These are phyloP conservation scores for Zophobas atratus DNA, from an alignment of 1,140 invertebrate species.

Conservation along the genomic window DNA sequence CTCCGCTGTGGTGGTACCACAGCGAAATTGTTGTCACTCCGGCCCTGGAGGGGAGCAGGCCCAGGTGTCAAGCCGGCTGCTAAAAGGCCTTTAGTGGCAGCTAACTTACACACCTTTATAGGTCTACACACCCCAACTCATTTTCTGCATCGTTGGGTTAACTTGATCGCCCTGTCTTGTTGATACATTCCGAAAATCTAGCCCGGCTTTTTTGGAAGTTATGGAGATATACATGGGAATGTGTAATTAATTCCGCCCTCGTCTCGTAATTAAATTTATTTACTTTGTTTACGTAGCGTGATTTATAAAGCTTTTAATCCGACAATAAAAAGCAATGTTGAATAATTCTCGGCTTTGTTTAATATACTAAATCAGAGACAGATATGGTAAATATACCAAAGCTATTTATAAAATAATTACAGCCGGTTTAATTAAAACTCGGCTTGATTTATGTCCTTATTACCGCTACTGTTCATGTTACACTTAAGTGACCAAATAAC, in stretches of 20 bases:
- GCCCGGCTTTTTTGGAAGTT: background rate
- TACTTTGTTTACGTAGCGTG: slow-evolving; percentile 9
- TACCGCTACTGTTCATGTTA: background rate
- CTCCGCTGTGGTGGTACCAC: background rate
- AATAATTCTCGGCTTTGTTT: slow-evolving; percentile 12
- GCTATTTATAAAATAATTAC: slow-evolving; percentile 21
- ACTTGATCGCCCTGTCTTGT: slow-evolving; percentile 53
- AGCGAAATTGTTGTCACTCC: background rate
- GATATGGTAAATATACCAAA: slow-evolving; percentile 1
- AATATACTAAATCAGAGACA: slow-evolving; percentile 17
- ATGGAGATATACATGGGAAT: slow-evolving; percentile 10
- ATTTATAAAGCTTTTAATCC: slow-evolving; percentile 15
- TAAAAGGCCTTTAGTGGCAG: slow-evolving; percentile 58
- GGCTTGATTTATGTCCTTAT: slow-evolving; percentile 11
- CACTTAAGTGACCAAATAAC: background rate
- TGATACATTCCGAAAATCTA: slow-evolving; percentile 20
- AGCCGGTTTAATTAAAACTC: slow-evolving; percentile 10
- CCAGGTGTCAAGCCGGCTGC: slow-evolving; percentile 61
- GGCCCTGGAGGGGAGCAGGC: slow-evolving; percentile 30
- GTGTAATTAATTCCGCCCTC: background rate
- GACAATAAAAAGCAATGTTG: slow-evolving; percentile 4
- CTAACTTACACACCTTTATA: slow-evolving; percentile 62
- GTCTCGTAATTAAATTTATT: slow-evolving; percentile 8
- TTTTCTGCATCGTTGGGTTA: slow-evolving; percentile 64
- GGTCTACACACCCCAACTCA: slow-evolving; percentile 60